Conservation (phyloP, 2,113 vertebrate species). For the Delphinus delphis region DNA sequence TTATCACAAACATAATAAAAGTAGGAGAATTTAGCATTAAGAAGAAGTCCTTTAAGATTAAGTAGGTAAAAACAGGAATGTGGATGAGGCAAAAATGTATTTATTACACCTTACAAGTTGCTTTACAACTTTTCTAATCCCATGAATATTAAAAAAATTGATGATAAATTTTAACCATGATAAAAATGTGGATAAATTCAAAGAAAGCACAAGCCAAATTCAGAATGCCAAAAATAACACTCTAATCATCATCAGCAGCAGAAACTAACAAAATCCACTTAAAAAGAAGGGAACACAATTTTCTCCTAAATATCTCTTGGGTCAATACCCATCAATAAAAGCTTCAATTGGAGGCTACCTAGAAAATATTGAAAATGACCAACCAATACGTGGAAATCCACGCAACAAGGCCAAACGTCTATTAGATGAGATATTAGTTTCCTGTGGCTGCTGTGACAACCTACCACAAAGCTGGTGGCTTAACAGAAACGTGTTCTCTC, state of each 20-base stretch:
- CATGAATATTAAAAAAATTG: not conserved
- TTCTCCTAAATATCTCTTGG: not conserved
- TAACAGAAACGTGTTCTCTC: not conserved
- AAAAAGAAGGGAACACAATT: too few relatives aligned
- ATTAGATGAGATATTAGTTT: not conserved
- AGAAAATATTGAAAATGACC: not conserved
- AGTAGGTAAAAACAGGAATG: not conserved
- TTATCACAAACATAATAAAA: not conserved
- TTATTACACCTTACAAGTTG: not conserved
- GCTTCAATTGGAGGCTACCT: not conserved
- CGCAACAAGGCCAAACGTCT: accelerated
- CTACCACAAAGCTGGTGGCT: not conserved
- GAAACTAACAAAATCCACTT: not conserved
- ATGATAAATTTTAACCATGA: not conserved
- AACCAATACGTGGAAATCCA: accelerated
- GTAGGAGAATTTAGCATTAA: not conserved
- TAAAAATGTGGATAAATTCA: not conserved
- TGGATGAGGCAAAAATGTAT: not conserved
- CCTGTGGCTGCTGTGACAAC: not conserved
- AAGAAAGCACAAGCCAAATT: not conserved
- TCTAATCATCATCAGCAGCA: not conserved
- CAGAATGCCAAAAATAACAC: not conserved
- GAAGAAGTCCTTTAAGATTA: not conserved
- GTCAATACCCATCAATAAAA: not conserved
- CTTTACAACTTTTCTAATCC: not conserved